Base-by-base conservation (phyloP, 2,797 vertebrate species). In the Fundulus diaphanus region DNA sequence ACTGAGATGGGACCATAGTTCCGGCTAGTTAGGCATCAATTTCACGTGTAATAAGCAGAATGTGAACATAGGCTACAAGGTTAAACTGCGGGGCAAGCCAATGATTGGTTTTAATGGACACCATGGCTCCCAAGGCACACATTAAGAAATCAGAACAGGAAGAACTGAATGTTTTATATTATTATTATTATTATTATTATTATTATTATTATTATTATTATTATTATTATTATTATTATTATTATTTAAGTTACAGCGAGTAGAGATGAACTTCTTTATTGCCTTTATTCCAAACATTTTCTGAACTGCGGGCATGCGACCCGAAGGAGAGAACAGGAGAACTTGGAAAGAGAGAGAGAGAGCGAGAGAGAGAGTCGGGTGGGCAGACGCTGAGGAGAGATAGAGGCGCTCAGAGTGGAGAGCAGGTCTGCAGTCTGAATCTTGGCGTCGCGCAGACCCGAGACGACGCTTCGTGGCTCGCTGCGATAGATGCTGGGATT, bases 361-460 rank as follows among this genome's bases (percentile, higher is more conserved):
- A 48, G 77, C 54, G 77, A 31, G 66, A 56, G 76, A 59, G 79
- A 84, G 57, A 57, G 44, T 35, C 33, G 20, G 79, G 15, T 85
- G 48, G 77, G 9, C 80, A 37, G 81, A 57, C 82, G 8, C 73
- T n/a, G 74, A n/a, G 85, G 85, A 72, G 74, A 57, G 84, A 77
- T 85, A 71, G 89, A 79, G 85, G 56, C 85, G 78, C 40, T 71
- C 76, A 88, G 92, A 85, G 93, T 84, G 66, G 72, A 76, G 89
- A 92, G 88, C 87, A 82, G 91, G 89, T 93, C 94, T 93, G 94
- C 93, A 95, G 93, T 95, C 89, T 89, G 90, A 90, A 82, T 94
- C 92, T 88, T 92, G 86, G 87, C 86, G 91, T 92, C 90, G 87
- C 90, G 80, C 86, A 92, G 89, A 93, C 73, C 91, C 79, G 88